Evolutionary conservation across 2,113 vertebrate genomes (phyloP), one percentile per base, ranked within the genome.

Genomic region (Rhadina sibilatrix): DNA sequence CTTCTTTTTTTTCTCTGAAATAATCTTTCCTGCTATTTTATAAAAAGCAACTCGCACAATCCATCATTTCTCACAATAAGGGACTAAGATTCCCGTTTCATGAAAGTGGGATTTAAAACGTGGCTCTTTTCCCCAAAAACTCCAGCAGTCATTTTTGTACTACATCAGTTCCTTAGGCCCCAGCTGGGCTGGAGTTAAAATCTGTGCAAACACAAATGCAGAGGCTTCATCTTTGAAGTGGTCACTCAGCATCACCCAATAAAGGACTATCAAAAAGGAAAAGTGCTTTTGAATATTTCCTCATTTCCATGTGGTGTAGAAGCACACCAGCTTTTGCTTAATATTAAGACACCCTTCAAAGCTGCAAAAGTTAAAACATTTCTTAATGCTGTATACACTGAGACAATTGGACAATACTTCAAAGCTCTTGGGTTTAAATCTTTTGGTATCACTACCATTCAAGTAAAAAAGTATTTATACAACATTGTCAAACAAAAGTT

Each of bases 391-490:
- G 49, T 92, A 71, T 89, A 95, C 28, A 89, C 65, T 87, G 75
- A 85, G 86, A 90, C 79, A 93, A 96, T 56, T 95, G 94, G 90
- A 91, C 87, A 94, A 79, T 6, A 87, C 86, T 95, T 96, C 91
- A 95, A 96, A 97, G 91, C 46, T 46, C 31, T 52, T 47, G n/a
- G 28, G 53, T 89, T 89, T 42, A 78, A 71, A 78, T 47, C 89
- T 94, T 93, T 54, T 56, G n/a, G 69, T 81, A 78, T 82, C 69
- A 69, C n/a, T 6, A 54, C 38, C 40, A 84, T 78, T 82, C 83
- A 82, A 59, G 46, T 49, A 93, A 94, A 77, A 92, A 89, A 78
- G n/a, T 84, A 94, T 93, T 93, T 94, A 78, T 78, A 91, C 57
- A 94, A 89, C 81, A 42, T 1, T 92, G 93, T 91, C 83, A 95